These are phyloP conservation scores for Myiotriccus ornatus DNA, from an alignment of 2,797 vertebrate species.

Conservation along the genomic window DNA sequence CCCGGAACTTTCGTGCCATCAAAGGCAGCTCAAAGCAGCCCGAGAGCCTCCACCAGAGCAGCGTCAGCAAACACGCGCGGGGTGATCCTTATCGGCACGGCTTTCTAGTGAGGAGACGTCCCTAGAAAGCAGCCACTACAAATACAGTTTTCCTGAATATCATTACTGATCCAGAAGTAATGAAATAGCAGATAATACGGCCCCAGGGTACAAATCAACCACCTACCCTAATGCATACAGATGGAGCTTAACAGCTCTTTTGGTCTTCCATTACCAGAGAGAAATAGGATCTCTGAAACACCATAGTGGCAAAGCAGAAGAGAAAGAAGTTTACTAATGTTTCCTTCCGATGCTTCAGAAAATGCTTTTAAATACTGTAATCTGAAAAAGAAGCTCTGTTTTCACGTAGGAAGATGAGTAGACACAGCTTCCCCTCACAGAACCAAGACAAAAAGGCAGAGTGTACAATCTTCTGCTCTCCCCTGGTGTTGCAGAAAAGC, in stretches of 20 bases:
- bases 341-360: neutral
- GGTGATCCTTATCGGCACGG: neutral
- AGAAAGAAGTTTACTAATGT: neutral
- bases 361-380: neutral
- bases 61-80: neutral
- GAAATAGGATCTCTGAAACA: conserved; percentile 44
- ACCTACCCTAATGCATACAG: conserved; percentile 64
- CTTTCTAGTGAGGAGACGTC: conserved; percentile 44
- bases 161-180: conserved; percentile 81
- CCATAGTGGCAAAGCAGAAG: neutral
- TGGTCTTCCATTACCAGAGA: conserved; percentile 22
- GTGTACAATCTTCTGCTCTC: neutral
- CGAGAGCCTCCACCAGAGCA: neutral
- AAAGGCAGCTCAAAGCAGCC: neutral
- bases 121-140: conserved; percentile 55
- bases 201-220: conserved; percentile 61
- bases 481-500: neutral
- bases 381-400: neutral
- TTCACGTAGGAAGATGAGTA: neutral
- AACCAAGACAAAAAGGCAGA: neutral
- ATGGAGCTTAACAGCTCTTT: conserved; percentile 53
- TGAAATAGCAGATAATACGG: conserved; percentile 72
- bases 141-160: conserved; percentile 67
- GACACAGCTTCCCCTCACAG: neutral
- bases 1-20: neutral